These are phyloP conservation scores for Drosophila koepferae DNA, from an alignment of 2,888 invertebrate species.

Conservation along the genomic window DNA sequence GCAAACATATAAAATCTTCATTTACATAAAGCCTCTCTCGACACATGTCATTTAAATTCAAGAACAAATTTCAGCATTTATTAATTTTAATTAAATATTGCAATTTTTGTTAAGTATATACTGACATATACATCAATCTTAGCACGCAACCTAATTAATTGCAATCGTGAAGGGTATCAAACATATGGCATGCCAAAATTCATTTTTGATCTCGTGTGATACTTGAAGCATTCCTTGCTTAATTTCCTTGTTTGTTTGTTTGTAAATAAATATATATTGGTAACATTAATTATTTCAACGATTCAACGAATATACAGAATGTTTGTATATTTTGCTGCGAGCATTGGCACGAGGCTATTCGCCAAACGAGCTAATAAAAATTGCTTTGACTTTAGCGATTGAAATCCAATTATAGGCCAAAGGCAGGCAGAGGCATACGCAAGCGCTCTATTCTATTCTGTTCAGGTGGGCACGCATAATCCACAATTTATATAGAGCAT, in stretches of 20 bases:
- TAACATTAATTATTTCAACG: constrained; percentile 54
- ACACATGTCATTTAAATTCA: background rate
- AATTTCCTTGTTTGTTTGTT: constrained; percentile 40
- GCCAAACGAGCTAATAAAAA: constrained; percentile 66
- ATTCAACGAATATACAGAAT: constrained; percentile 7
- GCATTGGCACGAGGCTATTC: constrained; percentile 22
- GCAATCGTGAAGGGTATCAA: constrained; percentile 12
- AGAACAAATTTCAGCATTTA: background rate
- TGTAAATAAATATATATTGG: constrained; percentile 58
- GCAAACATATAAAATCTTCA: background rate
- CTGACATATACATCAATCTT: background rate
- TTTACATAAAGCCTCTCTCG: background rate
- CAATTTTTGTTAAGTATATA: background rate
- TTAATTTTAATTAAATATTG: background rate
- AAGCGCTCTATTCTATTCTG: constrained; percentile 5
- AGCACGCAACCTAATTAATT: background rate
- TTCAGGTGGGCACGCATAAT: constrained; percentile 37
- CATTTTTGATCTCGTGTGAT: constrained; percentile 3
- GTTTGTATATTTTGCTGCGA: constrained; percentile 18
- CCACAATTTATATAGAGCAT: constrained; percentile 21
- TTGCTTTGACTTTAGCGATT: constrained; percentile 52
- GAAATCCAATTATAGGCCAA: constrained; percentile 65
- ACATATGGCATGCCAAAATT: constrained; percentile 6
- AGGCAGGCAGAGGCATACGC: background rate
- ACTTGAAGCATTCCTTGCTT: constrained; percentile 10